These are phyloP conservation scores for Hycleus phaleratus DNA, from an alignment of 1,140 invertebrate genomes.

Conservation along the genomic window DNA sequence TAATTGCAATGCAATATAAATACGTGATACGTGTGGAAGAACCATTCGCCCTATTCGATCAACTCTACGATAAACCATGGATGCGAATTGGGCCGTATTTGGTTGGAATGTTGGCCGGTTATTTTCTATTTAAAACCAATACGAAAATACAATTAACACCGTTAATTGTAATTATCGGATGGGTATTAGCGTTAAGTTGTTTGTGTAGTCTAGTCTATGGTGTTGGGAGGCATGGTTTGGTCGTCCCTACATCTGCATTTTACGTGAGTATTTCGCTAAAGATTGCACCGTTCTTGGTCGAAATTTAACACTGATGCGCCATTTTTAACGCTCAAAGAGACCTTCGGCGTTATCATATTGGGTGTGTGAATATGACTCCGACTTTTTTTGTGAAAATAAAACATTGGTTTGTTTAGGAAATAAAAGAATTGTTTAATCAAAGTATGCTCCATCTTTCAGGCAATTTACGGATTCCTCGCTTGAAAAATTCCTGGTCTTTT, in stretches of 20 bases:
- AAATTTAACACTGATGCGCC: no score
- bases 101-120: conserved; percentile 68
- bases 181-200: conserved; percentile 51
- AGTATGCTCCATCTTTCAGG: no score
- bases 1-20: conserved; percentile 64
- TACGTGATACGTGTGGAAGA: conserved; percentile 71
- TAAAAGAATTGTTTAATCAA: no score
- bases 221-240: conserved; percentile 61
- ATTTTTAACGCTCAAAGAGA: no score
- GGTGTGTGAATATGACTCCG: no score
- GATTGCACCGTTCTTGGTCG: no score
- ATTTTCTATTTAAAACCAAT: conserved; percentile 63
- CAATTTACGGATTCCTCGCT: no score
- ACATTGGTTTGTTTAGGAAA: no score
- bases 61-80: conserved; percentile 80
- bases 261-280: conserved; percentile 46
- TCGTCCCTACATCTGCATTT: conserved; percentile 55
- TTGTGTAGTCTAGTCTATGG: conserved; percentile 68
- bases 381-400: no score
- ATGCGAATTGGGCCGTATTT: conserved; percentile 72
- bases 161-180: conserved; percentile 52
- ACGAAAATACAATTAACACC: conserved; percentile 55
- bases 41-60: conserved; percentile 74
- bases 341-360: no score
- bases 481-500: no score